Base-by-base conservation (phyloP, 2,888 invertebrate genomes). In the Parnassius mnemosyne region DNA sequence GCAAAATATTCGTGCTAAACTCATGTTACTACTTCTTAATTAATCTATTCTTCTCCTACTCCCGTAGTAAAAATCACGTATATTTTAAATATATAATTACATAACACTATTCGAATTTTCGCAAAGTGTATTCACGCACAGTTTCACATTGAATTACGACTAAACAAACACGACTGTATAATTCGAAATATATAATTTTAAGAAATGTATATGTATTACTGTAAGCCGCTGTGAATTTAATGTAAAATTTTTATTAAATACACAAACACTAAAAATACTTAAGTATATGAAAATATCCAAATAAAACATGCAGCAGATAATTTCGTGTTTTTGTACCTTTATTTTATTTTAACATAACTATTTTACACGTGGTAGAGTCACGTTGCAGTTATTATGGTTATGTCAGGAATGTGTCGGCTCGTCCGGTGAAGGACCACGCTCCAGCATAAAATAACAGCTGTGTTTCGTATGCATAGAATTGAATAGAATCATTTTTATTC, bases 151-250 rank as follows among this genome's bases (percentile, higher is more conserved):
- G 59, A 47, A 53, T 50, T 41, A n/a, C 10, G 20, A n/a, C n/a
- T n/a, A n/a, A n/a, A n/a, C 43, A 34, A 42, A 34, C 34, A 34
- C n/a, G 12, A 3, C 16, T 58, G 49, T 44, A 46, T 43, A 42
- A 53, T 53, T 57, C 25, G n/a, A 43, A 25, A 52, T 42, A 43
- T 55, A 54, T 59, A 16, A 46, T 58, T 50, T 53, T 62, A 47
- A 49, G 47, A 43, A 50, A 58, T 59, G 47, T 61, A 59, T 61
- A 70, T 77, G 74, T 72, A 70, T 70, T 69, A 70, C 64, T 68
- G 50, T 85, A 86, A 81, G 75, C 81, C 71, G 80, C 79, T 87
- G 84, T 85, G 80, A 81, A 83, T 79, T 81, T 68, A 72, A 74
- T 75, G 73, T 76, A 79, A 76, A 78, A 65, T 69, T 68, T 67